These are phyloP conservation scores for Gadopsis bispinosus DNA, from an alignment of 2,797 vertebrate genomes.

Conservation along the genomic window DNA sequence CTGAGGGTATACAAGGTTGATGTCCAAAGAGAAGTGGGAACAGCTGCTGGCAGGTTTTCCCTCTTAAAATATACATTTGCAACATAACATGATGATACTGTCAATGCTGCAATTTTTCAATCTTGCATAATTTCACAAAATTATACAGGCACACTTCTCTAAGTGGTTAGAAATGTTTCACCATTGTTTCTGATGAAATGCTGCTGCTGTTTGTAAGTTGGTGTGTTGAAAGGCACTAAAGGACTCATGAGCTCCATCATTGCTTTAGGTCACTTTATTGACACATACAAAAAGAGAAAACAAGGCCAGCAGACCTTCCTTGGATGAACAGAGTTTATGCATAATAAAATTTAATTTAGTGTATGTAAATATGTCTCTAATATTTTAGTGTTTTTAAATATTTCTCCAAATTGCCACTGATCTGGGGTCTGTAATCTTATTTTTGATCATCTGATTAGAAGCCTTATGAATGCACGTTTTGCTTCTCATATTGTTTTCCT, in stretches of 20 bases:
- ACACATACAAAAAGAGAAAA: neutral
- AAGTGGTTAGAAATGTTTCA: neutral
- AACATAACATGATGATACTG: conserved; percentile 4
- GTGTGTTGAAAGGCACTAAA: neutral
- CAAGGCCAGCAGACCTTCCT: neutral
- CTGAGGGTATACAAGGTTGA: conserved; percentile 8
- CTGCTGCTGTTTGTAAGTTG: neutral
- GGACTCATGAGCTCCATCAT: neutral
- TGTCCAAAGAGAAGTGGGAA: conserved; percentile 5
- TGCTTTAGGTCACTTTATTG: neutral
- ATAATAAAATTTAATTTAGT: neutral
- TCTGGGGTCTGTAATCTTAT: neutral
- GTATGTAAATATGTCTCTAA: neutral
- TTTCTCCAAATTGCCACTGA: neutral
- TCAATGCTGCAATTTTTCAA: neutral
- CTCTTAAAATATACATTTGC: neutral
- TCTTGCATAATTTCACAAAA: neutral
- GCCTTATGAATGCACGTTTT: neutral
- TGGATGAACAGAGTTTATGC: neutral
- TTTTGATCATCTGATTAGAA: neutral
- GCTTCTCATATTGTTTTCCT: conserved; percentile 7
- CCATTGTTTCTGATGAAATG: neutral
- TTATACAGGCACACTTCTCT: neutral
- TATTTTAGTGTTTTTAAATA: neutral
- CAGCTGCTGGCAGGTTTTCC: conserved; percentile 15